Conservation (phyloP, 2,888 invertebrate species). For the Heliconius sara region DNA sequence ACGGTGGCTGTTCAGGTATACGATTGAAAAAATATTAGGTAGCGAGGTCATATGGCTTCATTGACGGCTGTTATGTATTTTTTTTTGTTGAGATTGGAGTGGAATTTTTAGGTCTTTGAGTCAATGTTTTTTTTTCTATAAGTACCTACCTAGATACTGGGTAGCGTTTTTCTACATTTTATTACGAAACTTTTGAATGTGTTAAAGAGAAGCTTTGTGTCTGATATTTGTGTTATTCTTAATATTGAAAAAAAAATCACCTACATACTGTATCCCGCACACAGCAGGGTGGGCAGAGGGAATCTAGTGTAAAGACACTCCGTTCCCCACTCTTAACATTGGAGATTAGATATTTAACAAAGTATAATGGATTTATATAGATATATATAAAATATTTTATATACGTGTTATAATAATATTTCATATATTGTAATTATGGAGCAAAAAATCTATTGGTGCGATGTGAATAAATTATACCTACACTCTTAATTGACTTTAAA, state of each 20-base stretch:
- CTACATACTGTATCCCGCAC: too few species aligned
- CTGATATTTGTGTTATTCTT: not conserved
- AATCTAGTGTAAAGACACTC: too few species aligned
- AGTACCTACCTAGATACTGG: not conserved
- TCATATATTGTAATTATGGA: not conserved
- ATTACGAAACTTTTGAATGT: too few species aligned
- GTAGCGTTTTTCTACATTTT: not conserved
- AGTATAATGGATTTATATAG: not conserved
- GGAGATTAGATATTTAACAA: too few species aligned
- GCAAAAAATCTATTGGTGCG: not conserved
- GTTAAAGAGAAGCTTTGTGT: too few species aligned
- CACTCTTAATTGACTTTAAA: not conserved
- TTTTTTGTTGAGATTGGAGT: not conserved
- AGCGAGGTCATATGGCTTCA: slow-evolving; percentile 19
- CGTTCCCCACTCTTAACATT: too few species aligned
- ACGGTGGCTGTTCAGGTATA: slow-evolving; percentile 13
- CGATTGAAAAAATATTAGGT: slow-evolving; percentile 12
- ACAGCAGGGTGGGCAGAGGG: too few species aligned
- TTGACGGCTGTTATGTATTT: slow-evolving; percentile 20
- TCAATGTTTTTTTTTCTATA: not conserved
- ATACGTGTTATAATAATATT: not conserved
- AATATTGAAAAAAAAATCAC: not conserved
- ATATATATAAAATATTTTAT: not conserved
- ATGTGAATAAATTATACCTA: too few species aligned
- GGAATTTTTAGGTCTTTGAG: not conserved